These are phyloP conservation scores for Drymodes brunneopygia DNA, from an alignment of 2,113 vertebrate species.

Conservation along the genomic window DNA sequence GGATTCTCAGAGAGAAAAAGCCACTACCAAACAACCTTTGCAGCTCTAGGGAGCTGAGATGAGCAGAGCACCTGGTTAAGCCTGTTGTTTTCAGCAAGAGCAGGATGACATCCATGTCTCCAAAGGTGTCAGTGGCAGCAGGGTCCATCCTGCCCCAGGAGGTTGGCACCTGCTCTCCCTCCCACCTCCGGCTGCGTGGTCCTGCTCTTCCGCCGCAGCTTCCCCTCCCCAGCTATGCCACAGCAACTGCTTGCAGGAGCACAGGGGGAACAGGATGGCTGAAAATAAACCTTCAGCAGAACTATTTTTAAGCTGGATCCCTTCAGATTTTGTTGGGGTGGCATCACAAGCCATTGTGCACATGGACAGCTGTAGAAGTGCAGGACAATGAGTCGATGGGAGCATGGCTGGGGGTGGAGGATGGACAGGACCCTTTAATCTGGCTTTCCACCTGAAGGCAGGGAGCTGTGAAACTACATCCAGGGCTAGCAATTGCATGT, in stretches of 20 bases:
- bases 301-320: neutral
- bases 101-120: neutral
- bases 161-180: neutral
- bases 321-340: neutral
- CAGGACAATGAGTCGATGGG: neutral
- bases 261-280: neutral
- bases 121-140: neutral
- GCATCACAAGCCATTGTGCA: neutral
- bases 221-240: neutral
- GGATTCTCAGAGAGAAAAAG: neutral
- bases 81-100: neutral
- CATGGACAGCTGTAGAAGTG: accelerated
- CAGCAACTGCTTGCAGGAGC: neutral
- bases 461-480: neutral
- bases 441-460: neutral
- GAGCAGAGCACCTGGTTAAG: neutral
- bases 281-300: neutral
- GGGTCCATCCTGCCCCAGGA: neutral
- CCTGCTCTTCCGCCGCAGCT: neutral
- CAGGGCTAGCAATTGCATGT: neutral
- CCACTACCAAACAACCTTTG: accelerated
- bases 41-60: neutral
- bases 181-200: conserved; percentile 2
- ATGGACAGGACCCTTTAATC: neutral
- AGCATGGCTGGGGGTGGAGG: accelerated